Base-by-base conservation (phyloP, 2,888 invertebrate genomes). In the Eupelmus urozonus region DNA sequence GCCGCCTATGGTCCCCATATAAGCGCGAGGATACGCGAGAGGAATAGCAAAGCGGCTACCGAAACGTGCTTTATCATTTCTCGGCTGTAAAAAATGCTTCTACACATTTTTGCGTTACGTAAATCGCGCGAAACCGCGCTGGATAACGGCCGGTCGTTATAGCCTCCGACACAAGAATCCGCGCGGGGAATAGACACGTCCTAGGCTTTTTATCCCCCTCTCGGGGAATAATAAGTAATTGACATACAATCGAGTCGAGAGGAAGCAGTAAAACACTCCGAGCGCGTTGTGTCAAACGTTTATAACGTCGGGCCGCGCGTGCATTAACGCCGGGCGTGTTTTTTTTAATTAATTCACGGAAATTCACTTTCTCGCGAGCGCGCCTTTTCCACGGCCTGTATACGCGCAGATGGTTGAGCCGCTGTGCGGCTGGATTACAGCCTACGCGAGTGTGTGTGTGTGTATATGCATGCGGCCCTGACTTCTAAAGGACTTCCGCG, bases 281-380 rank as follows among this genome's bases (percentile, higher is more conserved):
- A 2, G 18, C 2, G 2, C 9, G 9, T 51, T 5, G 51, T 42
- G 7, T 42, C 25, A 29, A 42, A n/a, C 23, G 11, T 49, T 45
- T n/a, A n/a, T n/a, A n/a, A 16, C 13, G 2, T n/a, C 27, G 13
- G 9, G 13, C 9, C 27, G 18, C 40, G 9, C 29, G 45, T 53
- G 57, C 40, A 42, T 57, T 57, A 42, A 49, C 34, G 42, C 42
- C n/a, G 2, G 1, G 13, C 27, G 11, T 49, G 0, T n/a, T 16
- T 45, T 34, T 63, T 18, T 23, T 70, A 80, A 78, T 76, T 73
- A 76, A 79, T 81, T 79, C 78, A 60, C 42, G 69, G 80, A 76
- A 79, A 73, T 72, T 66, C 66, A 76, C 80, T 80, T 82, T 81
- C 79, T 77, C 78, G 78, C 49, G 71, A n/a, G n/a, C n/a, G 40